Evolutionary conservation across 2,113 vertebrate genomes (phyloP).

Genomic region (Crocuta crocuta): DNA sequence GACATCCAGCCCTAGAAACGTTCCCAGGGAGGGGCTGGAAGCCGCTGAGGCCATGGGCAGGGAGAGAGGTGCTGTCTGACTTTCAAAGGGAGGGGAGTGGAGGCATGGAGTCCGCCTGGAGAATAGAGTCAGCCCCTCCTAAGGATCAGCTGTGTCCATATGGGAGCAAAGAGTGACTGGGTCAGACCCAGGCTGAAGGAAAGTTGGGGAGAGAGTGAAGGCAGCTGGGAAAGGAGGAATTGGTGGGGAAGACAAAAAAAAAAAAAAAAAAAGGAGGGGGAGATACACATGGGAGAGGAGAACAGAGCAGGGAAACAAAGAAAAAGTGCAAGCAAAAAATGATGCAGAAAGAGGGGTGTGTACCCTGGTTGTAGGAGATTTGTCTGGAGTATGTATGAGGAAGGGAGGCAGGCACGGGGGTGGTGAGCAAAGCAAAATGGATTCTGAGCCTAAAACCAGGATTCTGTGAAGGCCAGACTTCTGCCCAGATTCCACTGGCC

Average conservation of each 20-base stretch:
- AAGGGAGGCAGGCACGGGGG: not conserved
- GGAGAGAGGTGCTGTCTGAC: not conserved
- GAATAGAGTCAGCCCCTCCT: not conserved
- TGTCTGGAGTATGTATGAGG: not conserved
- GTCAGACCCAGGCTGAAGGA: not conserved
- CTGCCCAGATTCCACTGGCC: not conserved
- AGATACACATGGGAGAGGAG: not conserved
- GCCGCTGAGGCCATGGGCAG: not conserved
- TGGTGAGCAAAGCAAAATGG: not conserved
- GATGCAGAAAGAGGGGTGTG: not conserved
- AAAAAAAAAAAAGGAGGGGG: accelerated
- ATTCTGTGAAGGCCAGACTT: not conserved
- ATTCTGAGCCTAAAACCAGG: not conserved
- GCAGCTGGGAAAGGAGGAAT: not conserved
- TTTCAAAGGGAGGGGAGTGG: not conserved
- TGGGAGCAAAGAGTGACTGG: not conserved
- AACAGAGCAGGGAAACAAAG: not conserved
- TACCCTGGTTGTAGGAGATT: not conserved
- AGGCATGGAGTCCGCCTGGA: not conserved
- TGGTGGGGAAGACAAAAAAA: not conserved
- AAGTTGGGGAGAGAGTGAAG: conserved; percentile 11
- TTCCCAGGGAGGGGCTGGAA: not conserved
- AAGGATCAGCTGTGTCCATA: not conserved
- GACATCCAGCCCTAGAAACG: not conserved
- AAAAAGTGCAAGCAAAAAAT: not conserved